Evolutionary conservation across 2,888 invertebrate genomes (phyloP).

Genomic region (Brachylomia viminalis): DNA sequence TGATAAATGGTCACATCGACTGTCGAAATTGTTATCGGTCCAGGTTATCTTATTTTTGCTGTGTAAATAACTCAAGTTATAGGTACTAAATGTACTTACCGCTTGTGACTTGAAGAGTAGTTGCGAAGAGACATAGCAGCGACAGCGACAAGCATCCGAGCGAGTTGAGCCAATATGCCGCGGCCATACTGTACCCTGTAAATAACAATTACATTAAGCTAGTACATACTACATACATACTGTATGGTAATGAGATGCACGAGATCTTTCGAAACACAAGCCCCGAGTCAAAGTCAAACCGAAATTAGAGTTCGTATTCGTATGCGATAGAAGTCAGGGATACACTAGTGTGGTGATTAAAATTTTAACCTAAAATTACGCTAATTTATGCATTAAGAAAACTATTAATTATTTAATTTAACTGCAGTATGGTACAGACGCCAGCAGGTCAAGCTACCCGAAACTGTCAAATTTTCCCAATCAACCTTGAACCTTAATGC

Average conservation of each 20-base stretch:
- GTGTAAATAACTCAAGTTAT: not conserved
- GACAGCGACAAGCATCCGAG: conserved; percentile 94
- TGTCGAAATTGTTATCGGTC: not conserved
- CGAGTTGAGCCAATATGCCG: conserved; percentile 95
- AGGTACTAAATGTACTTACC: conserved; percentile 89
- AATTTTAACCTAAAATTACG: not conserved
- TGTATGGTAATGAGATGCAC: not conserved
- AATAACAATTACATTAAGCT: conserved; percentile 35
- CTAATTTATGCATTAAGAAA: not conserved
- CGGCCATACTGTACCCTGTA: conserved; percentile 95
- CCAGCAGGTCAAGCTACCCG: no score
- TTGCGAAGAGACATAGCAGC: conserved; percentile 93
- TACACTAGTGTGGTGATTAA: not conserved
- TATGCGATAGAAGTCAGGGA: not conserved
- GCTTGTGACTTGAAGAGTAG: conserved; percentile 94
- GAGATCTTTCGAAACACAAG: not conserved
- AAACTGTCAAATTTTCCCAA: no score
- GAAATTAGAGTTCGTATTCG: not conserved
- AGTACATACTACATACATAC: not conserved
- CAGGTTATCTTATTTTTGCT: not conserved
- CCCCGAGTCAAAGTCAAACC: not conserved
- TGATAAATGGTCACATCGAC: not conserved
- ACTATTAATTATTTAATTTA: not conserved
- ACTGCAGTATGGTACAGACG: not conserved
- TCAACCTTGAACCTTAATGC: no score